Base-by-base conservation (phyloP, 2,797 vertebrate species). In the Rhabdomys pumilio region DNA sequence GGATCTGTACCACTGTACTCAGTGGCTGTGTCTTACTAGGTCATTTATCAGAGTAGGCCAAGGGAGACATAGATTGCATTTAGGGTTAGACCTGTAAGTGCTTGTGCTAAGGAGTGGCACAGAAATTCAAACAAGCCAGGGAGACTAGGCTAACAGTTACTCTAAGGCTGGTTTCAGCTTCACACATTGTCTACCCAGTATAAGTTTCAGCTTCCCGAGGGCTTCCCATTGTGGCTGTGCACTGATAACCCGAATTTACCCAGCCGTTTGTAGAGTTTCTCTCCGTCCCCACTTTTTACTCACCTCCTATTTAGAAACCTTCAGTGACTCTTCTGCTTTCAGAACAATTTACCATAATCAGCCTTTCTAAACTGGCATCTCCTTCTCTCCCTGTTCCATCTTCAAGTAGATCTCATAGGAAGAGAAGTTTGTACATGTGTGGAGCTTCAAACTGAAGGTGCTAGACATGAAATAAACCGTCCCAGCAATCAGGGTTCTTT, bases 241-340 rank as follows among this genome's bases (percentile, higher is more conserved):
- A 91, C 94, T 85, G 96, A 95, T 97, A 97, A 94, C 95, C 95
- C 95, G 94, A 93, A 96, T 93, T 96, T 92, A 95, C 89, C 77
- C 77, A 83, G 13, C 79, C 34, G 11, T 72, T 93, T 89, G 82
- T 90, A 50, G 81, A 57, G 31, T 81, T 59, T 92, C 59, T 95
- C 63, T 47, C 55, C 14, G 19, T 77, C 12, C 84, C 85, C 29
- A 76, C 26, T 96, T 93, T 93, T 96, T 92, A 89, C 65, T 75
- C 7, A 59, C 76, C 96, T 4, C 44, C 47, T 85, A 9, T 91
- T 91, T 94, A 94, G 94, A 76, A 97, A 80, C 29, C 24, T 94
- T 77, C 59, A 65, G 4, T 77, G n/a, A 69, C 26, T 95, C 47
- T 80, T 89, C 67, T 92, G 67, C 59, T 44, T 91, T 75, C 12